These are phyloP conservation scores for Papilio dardanus DNA, from an alignment of 1,140 invertebrate species.

Conservation along the genomic window DNA sequence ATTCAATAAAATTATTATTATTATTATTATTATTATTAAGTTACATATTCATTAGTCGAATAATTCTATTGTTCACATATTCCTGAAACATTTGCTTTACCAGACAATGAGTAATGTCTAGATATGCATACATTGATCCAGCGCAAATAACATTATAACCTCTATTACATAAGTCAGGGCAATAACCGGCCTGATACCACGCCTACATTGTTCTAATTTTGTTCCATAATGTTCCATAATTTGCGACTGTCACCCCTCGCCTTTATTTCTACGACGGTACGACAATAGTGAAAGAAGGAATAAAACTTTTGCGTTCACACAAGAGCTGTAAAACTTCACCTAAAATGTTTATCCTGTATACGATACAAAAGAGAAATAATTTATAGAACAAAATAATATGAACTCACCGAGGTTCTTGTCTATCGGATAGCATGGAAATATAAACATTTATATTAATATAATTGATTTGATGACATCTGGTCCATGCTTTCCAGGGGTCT, in stretches of 20 bases:
- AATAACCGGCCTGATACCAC: conserved; percentile 25
- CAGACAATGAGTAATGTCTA: not conserved
- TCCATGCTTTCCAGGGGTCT: conserved; percentile 26
- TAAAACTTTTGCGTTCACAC: not conserved
- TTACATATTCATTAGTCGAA: too few relatives aligned
- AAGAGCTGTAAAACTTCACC: too few relatives aligned
- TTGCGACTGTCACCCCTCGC: not conserved
- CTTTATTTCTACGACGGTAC: not conserved
- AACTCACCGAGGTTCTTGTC: conserved; percentile 78
- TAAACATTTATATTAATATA: conserved; percentile 49
- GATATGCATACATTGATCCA: not conserved
- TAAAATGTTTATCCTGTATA: too few relatives aligned
- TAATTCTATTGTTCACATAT: not conserved
- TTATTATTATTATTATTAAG: too few relatives aligned
- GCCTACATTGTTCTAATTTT: conserved; percentile 27
- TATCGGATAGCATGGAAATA: conserved; percentile 72
- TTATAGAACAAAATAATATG: conserved; percentile 8
- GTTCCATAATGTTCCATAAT: conserved; percentile 25
- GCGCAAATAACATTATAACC: conserved; percentile 2
- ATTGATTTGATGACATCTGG: conserved; percentile 18
- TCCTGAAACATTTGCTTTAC: not conserved
- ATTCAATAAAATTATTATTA: too few relatives aligned
- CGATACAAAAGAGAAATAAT: too few relatives aligned
- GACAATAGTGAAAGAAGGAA: conserved; percentile 5
- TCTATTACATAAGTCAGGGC: conserved; percentile 16